Base-by-base conservation (phyloP, 2,888 invertebrate genomes). In the Luffia ferchaultella region DNA sequence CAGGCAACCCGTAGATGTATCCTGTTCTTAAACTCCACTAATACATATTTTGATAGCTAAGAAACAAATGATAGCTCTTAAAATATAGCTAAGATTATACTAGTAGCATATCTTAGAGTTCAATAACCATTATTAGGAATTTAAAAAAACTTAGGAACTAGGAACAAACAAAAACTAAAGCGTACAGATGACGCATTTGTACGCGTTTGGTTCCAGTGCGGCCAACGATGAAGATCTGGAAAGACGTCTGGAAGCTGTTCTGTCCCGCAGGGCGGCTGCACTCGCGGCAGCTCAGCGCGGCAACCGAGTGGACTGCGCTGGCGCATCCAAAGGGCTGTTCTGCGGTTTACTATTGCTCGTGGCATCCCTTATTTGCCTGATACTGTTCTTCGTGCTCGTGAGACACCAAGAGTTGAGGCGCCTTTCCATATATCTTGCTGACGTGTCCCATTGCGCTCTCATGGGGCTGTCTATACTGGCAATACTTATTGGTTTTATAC, bases 371-470 rank as follows among this genome's bases (percentile, higher is more conserved):
- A 96, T 96, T 75, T 95, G 95, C 77, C 86, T 97, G 72, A 96
- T 97, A 64, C 88, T 97, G 58, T 97, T 97, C 91, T 97, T 97
- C 85, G 96, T 97, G 58, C 88, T 97, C 64, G 93, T 96, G 60
- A 93, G 93, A 72, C 92, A 95, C 72, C 90, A 90, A 54, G 89
- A 93, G 66, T 87, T 94, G 68, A 90, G 91, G 60, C 87, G 95
- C 58, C 84, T 96, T 59, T 95, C 96, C 50, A 93, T 96, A 64
- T 95, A 96, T 69, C 85, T 96, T 66, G 95, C 95, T 18, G 96
- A 96, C 74, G 93, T 93, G 20, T 95, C 95, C 15, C 96, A 96
- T 74, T 94, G 94, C 70, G 90, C 89, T 53, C 85, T 96, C 54
- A 93, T 96, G 93, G 88, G 90, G 53, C 87, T 96, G 53, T 94